Evolutionary conservation across 1,140 invertebrate genomes (phyloP), one percentile per base, ranked within the genome.

Genomic region (Stegodyphus dumicola): DNA sequence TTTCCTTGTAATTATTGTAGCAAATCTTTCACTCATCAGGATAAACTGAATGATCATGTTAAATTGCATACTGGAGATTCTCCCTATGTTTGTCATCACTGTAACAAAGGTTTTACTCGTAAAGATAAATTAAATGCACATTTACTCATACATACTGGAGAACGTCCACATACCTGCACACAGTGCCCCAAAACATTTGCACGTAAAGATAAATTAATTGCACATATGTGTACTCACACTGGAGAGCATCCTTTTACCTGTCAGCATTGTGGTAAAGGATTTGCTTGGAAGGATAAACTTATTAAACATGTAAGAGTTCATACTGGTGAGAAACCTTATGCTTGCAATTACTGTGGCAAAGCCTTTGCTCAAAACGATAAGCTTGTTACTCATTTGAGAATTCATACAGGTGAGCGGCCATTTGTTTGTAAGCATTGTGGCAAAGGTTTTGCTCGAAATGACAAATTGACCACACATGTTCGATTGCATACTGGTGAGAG

Each of bases 151-250:
- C 96, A 97, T 90, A 96, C 95, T 65, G 95, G 95, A 89, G 95
- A 97, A 90, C 95, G 96, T 89, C 96, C 96, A 1, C 97, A 96
- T 91, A 94, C 94, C 2, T 98, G 96, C 91, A 93, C 94, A 6
- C 95, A 96, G 89, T 97, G 96, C 91, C 95, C 95, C 9, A 93
- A 96, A 75, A 94, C 95, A 89, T 97, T 97, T 88, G 89, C 92
- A 52, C 89, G 92, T 88, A 90, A 91, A 88, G 91, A 91, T 78
- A 89, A 90, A 70, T 88, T 90, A 17, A 88, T 52, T 90, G 98
- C 98, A 88, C 98, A 99, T 89, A 93, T 99, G 86, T 93, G 98
- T 48, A 97, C 96, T 7, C 98, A 99, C 92, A 99, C 97, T 0
- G 98, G 98, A 0, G 97, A 99, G 91, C 99, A 99, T 90, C 98